Evolutionary conservation across 2,888 invertebrate genomes (phyloP), one percentile per base, ranked within the genome.

Genomic region (Andrena camellia): DNA sequence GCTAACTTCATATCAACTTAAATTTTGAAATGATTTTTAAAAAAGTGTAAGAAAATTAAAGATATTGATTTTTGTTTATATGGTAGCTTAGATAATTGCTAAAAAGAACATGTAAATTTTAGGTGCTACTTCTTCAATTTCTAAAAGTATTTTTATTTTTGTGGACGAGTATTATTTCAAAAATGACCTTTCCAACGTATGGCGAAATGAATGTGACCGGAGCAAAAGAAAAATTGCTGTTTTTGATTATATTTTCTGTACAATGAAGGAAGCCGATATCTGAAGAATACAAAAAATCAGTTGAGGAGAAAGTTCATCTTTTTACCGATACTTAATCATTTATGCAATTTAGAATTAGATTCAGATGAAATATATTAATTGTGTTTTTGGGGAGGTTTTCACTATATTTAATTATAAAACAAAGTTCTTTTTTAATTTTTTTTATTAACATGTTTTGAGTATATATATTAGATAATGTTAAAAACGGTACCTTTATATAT

Each of bases 141-240:
- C 10, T 1, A 57, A 26, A 23, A 57, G 8, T 35, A 48, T 20
- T 20, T 52, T 31, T 33, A 67, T 20, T 52, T 67, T 67, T 67
- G 4, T 67, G 31, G 66, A 52, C n/a, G 2, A 67, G n/a, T 52
- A 66, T 52, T n/a, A 8, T 20, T 66, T 66, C 8, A 66, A 66
- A 52, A 52, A 67, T n/a, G 66, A 52, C 2, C 29, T 66, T 3
- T 66, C 29, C 50, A 67, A n/a, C 6, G 52, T 5, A 10, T 67
- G 20, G 67, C 42, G 5, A n/a, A 52, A 31, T 52, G 67, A 67
- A 52, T 10, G n/a, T 67, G 20, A 54, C 7, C 8, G n/a, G 17
- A 20, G 33, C 13, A 67, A 20, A 13, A 67, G 23, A 13, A 54
- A n/a, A 31, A 54, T 31, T 67, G 31, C 67, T 5, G 67, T 67